Percentiles rank a stretch among this genome's conserved stretches.
Evolutionary conservation across 1,140 invertebrate species (phyloP).

Genomic region (Lordiphosa collinella): DNA sequence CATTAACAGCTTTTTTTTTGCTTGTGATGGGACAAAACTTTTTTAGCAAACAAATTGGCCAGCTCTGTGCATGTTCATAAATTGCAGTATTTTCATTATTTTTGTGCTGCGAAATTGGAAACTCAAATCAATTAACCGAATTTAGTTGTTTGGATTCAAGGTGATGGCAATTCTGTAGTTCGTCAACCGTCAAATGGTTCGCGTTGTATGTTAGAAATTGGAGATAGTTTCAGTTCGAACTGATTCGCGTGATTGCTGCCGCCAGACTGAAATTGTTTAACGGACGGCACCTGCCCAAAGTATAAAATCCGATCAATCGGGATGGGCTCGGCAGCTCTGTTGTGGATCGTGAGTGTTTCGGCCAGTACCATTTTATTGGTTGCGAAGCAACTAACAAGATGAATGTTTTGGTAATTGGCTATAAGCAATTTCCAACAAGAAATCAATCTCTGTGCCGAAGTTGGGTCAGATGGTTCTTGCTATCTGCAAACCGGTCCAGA

Average conservation of each 20-base stretch:
- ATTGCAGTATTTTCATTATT: constrained; percentile 61
- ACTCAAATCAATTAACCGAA: constrained; percentile 46
- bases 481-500: too few species aligned
- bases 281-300: too few species aligned
- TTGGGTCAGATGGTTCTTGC: too few species aligned
- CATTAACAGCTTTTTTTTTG: constrained; percentile 40
- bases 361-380: too few species aligned
- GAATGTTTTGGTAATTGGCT: too few species aligned
- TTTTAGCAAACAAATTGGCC: constrained; percentile 49
- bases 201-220: constrained; percentile 11
- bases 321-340: too few species aligned
- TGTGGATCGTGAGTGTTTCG: too few species aligned
- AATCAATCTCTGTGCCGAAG: too few species aligned
- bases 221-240: constrained; percentile 18
- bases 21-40: not conserved
- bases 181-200: constrained; percentile 43
- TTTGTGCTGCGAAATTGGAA: constrained; percentile 27
- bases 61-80: constrained; percentile 43
- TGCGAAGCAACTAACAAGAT: too few species aligned
- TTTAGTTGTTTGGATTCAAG: constrained; percentile 37
- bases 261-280: constrained; percentile 40
- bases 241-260: constrained; percentile 56
- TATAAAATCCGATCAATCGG: too few species aligned
- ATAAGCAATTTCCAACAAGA: too few species aligned
- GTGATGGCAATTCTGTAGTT: constrained; percentile 58